These are phyloP conservation scores for Porites rus DNA, from an alignment of 92 coral and sea anemone species.

Conservation along the genomic window DNA sequence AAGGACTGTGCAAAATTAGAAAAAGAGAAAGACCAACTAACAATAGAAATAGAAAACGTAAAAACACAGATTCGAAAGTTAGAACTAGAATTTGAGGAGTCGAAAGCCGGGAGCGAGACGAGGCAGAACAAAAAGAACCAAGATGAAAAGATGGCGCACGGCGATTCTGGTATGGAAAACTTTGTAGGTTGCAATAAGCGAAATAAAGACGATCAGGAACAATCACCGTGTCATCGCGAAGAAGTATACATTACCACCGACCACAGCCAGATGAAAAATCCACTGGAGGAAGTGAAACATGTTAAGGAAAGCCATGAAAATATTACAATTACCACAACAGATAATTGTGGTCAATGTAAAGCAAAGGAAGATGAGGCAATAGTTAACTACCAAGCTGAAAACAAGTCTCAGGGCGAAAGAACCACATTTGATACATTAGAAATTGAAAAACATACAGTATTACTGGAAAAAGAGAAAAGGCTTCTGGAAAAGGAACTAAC, in stretches of 20 bases:
- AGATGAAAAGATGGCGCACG: background rate
- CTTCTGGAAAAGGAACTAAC: slow-evolving; percentile 56
- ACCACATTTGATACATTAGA: slow-evolving; percentile 49
- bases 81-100: slow-evolving; percentile 17
- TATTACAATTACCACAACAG: background rate
- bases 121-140: background rate
- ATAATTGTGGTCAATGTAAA: background rate
- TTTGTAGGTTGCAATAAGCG: background rate
- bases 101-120: background rate
- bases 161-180: background rate
- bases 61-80: slow-evolving; percentile 9
- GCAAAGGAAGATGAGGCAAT: slow-evolving; percentile 21
- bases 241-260: slow-evolving; percentile 10
- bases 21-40: slow-evolving; percentile 39
- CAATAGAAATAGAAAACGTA: slow-evolving; percentile 17
- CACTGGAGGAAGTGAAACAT: background rate
- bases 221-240: slow-evolving; percentile 5
- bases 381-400: background rate
- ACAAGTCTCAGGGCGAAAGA: slow-evolving; percentile 29
- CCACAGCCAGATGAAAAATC: slow-evolving; percentile 13
- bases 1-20: slow-evolving; percentile 45
- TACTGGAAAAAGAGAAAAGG: slow-evolving; percentile 68
- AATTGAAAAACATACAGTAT: slow-evolving; percentile 55
- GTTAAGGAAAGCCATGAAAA: slow-evolving; percentile 21
- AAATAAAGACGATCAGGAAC: background rate